These are phyloP conservation scores for Hypothenemus hampei DNA, from an alignment of 1,140 invertebrate genomes.

Conservation along the genomic window DNA sequence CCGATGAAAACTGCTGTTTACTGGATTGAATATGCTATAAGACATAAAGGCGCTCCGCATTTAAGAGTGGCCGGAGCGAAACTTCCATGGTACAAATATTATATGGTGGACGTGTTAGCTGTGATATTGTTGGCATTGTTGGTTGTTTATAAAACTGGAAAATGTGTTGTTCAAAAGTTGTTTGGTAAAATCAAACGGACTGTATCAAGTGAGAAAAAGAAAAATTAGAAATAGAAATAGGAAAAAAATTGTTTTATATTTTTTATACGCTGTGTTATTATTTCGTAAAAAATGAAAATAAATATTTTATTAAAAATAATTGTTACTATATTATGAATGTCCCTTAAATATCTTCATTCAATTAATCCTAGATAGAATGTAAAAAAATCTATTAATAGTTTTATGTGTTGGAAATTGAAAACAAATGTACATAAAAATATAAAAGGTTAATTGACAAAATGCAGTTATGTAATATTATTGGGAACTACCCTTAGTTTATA, in stretches of 20 bases:
- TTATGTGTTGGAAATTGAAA: too few species aligned
- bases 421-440: too few species aligned
- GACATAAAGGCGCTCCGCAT: constrained; percentile 52
- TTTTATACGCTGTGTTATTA: background rate
- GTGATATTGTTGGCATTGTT: background rate
- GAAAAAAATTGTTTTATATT: too few species aligned
- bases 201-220: background rate
- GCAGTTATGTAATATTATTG: too few species aligned
- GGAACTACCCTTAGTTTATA: too few species aligned
- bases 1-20: constrained; percentile 62
- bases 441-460: too few species aligned
- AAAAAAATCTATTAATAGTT: too few species aligned
- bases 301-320: too few species aligned
- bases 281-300: background rate
- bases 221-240: background rate
- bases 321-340: too few species aligned
- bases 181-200: too few species aligned
- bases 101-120: constrained; percentile 41
- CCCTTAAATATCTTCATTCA: too few species aligned
- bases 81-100: constrained; percentile 49
- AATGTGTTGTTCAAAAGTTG: background rate
- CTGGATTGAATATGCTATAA: constrained; percentile 64
- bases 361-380: too few species aligned
- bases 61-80: constrained; percentile 53
- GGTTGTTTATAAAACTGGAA: background rate